phyloP scores from a whole-genome alignment of 2,797 vertebrate genomes.

The Potorous gilbertii region DNA sequence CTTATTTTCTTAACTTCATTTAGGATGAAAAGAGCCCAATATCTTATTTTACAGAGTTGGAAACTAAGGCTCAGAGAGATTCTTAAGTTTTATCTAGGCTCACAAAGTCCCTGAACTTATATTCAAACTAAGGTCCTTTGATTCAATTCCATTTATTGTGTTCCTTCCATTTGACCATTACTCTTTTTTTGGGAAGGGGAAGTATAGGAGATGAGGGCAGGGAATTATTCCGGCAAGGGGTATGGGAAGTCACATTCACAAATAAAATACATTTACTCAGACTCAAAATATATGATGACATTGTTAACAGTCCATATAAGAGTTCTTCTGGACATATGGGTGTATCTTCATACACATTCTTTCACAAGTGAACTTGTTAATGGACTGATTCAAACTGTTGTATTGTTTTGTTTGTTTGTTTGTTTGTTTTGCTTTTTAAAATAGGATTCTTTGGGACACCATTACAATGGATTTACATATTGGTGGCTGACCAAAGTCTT shows the following conservation, averaged over 20 bases:
- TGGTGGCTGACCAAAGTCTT: conserved; percentile 76
- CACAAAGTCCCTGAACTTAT: too few species aligned
- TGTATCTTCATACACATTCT: conserved; percentile 55
- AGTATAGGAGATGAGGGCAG: too few species aligned
- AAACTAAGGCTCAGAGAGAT: too few species aligned
- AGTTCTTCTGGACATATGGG: conserved; percentile 47
- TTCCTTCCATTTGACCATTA: too few species aligned
- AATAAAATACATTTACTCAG: conserved; percentile 55
- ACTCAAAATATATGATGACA: not conserved
- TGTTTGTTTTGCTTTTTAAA: conserved; percentile 12
- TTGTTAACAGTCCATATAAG: conserved; percentile 67
- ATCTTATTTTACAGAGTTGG: too few species aligned
- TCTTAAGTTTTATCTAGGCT: too few species aligned
- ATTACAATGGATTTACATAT: conserved; percentile 77
- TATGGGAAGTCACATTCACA: conserved; percentile 22
- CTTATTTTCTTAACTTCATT: too few species aligned
- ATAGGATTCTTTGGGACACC: conserved; percentile 62
- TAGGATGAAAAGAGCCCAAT: too few species aligned
- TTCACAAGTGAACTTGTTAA: conserved; percentile 68
- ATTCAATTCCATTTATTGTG: too few species aligned
- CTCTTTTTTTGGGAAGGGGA: too few species aligned
- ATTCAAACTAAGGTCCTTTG: too few species aligned
- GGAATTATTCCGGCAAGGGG: too few species aligned
- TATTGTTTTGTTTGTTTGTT: conserved; percentile 33
- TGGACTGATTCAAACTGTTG: conserved; percentile 76